Evolutionary conservation across 2,888 invertebrate species (phyloP).

Genomic region (Morinoia aosen): DNA sequence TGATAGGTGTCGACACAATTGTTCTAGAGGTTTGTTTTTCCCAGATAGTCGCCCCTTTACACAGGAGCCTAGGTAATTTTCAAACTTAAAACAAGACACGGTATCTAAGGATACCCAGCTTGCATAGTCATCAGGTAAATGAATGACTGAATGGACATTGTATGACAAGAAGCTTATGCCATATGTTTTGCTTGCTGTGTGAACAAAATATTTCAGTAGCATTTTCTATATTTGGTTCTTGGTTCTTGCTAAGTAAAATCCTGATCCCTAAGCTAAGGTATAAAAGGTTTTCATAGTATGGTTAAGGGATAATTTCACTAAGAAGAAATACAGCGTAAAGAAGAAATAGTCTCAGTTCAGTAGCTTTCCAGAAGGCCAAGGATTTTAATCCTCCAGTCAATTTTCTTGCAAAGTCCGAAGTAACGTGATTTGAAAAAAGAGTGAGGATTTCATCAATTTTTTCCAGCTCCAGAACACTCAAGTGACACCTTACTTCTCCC

Average conservation of each 20-base stretch:
- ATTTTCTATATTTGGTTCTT: not conserved
- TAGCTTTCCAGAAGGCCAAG: too few relatives aligned
- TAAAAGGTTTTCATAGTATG: not conserved
- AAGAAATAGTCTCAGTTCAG: not conserved
- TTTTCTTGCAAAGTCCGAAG: not conserved
- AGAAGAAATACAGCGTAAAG: not conserved
- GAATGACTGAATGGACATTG: too few relatives aligned
- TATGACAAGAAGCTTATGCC: too few relatives aligned
- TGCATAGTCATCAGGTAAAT: too few relatives aligned
- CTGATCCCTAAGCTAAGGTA: not conserved
- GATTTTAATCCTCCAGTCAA: not conserved
- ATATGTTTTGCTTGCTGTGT: not conserved
- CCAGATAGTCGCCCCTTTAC: too few relatives aligned
- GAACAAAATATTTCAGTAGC: not conserved
- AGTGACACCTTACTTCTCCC: not conserved
- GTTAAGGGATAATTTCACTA: not conserved
- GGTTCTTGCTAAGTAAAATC: not conserved
- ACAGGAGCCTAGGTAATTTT: too few relatives aligned
- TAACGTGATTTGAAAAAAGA: not conserved
- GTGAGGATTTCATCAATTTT: not conserved
- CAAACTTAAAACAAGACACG: too few relatives aligned
- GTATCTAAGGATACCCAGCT: too few relatives aligned
- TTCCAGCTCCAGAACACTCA: too few relatives aligned
- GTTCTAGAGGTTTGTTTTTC: too few relatives aligned
- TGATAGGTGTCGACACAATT: too few relatives aligned